phyloP scores from a whole-genome alignment of 2,797 vertebrate species.

The Oreochromis mossambicus region DNA sequence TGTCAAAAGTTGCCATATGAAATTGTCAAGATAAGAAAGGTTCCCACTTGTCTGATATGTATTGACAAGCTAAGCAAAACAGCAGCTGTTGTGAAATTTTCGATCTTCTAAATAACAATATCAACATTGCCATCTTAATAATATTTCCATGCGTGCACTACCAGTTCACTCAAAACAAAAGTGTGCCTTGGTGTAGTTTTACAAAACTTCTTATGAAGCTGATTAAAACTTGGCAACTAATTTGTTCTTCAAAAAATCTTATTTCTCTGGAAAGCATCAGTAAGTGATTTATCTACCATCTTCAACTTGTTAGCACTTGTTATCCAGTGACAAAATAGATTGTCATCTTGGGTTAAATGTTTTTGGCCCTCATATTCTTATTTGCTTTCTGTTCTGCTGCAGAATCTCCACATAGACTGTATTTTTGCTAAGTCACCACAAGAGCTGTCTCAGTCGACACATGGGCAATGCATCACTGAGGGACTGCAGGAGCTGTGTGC shows the following conservation, averaged over 20 bases:
- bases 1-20: background rate
- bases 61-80: background rate
- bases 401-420: background rate
- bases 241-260: background rate
- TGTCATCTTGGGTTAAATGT: background rate
- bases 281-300: background rate
- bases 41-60: background rate
- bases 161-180: background rate
- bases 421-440: slow-evolving; percentile 44
- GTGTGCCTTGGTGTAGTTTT: background rate
- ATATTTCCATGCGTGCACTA: background rate
- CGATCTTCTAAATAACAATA: background rate
- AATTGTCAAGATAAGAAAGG: background rate
- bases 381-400: slow-evolving; percentile 36
- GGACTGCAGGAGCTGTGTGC: slow-evolving; percentile 10
- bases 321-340: background rate
- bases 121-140: background rate
- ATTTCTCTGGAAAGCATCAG: background rate
- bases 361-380: background rate
- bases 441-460: slow-evolving; percentile 26
- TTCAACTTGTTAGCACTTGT: background rate
- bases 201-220: background rate
- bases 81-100: background rate
- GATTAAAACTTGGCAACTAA: background rate
- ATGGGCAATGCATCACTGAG: slow-evolving; percentile 22